Base-by-base conservation (phyloP, 1,140 invertebrate genomes). In the Drosophila prosaltans region DNA sequence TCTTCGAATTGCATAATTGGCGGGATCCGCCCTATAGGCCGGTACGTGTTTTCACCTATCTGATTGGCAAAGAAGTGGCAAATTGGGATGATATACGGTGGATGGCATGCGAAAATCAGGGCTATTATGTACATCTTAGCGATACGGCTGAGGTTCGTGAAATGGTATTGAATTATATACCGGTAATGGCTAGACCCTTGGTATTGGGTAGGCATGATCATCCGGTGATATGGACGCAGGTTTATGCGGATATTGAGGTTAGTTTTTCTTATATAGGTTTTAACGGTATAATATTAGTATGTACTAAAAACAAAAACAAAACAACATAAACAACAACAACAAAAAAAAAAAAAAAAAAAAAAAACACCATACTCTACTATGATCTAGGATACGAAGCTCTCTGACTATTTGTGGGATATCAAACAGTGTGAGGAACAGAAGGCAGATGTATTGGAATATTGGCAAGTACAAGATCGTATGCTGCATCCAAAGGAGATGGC, bases 91-190 rank as follows among this genome's bases (percentile, higher is more conserved):
- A 99, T 89, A 96, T 99, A 73, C 96, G 97, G 90, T 98, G 97
- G 97, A 99, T 99, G 96, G 98, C 98, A 48, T 99, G 98, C 93
- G 95, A 95, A 2, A 99, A 99, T 93, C 92, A 94, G 94, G 98
- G 98, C 3, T 98, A 97, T 93, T 99, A 97, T 93, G 97, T 98
- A 39, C 98, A 99, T 91, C 95, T 99, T 41, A 97, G 97, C 61
- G 97, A 97, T 28, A 93, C 97, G 74, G 96, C 97, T 10, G 98
- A 99, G 94, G 97, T 99, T 9, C 94, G 97, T 45, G 98, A 99
- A 93, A 96, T 98, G 93, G 97, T 99, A 6, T 93, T 98, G 68
- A 96, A 97, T 90, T 98, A 98, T 91, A 95, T 98, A 76, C 96
- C 97, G 30, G 97, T 98, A 4, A 96, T 98, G 94, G 97, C 97